Evolutionary conservation across 37 sponge, comb jelly and placozoan genomes (phyloP).

Genomic region (Ianthella basta): DNA sequence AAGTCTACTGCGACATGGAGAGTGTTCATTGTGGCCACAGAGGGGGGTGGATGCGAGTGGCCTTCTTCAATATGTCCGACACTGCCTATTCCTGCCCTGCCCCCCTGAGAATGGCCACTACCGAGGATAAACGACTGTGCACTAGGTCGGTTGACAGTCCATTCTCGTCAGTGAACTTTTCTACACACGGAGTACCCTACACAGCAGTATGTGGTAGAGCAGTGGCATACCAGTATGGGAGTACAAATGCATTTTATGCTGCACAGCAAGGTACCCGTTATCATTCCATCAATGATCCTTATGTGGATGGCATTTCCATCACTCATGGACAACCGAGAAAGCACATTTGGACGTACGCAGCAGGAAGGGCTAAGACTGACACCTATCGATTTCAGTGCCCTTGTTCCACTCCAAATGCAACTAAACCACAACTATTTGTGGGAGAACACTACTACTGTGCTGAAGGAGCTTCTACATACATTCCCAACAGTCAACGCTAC

Average conservation of each 20-base stretch:
- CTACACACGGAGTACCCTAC: background rate
- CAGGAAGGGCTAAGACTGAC: background rate
- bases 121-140: background rate
- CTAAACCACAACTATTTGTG: background rate
- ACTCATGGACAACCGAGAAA: conserved; percentile 15
- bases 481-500: background rate
- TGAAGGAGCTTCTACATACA: background rate
- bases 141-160: conserved; percentile 13
- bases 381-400: background rate
- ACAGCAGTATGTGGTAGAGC: conserved; percentile 2
- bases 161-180: background rate
- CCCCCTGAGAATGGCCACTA: background rate
- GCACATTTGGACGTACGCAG: background rate
- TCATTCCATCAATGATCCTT: background rate
- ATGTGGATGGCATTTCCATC: conserved; percentile 18
- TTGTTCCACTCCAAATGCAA: background rate
- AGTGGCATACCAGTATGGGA: conserved; percentile 5
- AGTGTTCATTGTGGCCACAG: background rate
- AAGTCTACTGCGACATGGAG: conserved; percentile 22
- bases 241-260: background rate
- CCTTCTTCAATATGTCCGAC: conserved; percentile 24
- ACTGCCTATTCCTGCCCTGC: background rate
- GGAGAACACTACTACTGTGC: background rate
- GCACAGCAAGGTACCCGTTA: background rate
- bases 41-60: conserved; percentile 20